A percentile compares a stretch with the other conserved stretches of the same genome.
These are phyloP conservation scores for Erynnis tages DNA, from an alignment of 2,888 invertebrate genomes.

Conservation along the genomic window DNA sequence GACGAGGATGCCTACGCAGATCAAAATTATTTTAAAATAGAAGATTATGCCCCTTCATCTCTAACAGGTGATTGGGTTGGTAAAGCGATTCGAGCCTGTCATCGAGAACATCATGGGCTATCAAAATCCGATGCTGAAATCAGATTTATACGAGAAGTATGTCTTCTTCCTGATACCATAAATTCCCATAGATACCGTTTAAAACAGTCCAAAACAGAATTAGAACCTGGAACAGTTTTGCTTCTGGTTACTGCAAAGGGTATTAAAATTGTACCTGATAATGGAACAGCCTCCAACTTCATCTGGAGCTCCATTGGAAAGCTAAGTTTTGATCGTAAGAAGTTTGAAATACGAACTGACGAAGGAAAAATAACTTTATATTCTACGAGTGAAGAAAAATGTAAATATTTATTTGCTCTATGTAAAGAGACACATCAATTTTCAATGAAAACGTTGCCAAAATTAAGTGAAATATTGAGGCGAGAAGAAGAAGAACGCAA, in stretches of 20 bases:
- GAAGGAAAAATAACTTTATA: constrained; percentile 94
- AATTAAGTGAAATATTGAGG: constrained; percentile 90
- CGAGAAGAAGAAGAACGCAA: constrained; percentile 90
- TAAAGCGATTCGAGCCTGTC: constrained; percentile 86
- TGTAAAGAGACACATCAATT: constrained; percentile 97
- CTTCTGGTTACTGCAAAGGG: constrained; percentile 96
- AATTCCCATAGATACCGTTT: constrained; percentile 95
- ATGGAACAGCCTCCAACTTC: constrained; percentile 87
- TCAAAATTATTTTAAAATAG: constrained; percentile 86
- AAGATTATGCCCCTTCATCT: constrained; percentile 90
- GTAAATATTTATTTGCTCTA: constrained; percentile 92
- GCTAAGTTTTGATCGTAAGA: constrained; percentile 97
- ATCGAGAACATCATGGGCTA: constrained; percentile 90
- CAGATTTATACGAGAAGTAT: constrained; percentile 94
- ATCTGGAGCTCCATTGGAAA: constrained; percentile 98
- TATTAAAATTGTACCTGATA: constrained; percentile 91
- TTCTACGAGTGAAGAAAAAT: constrained; percentile 96
- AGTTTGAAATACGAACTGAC: constrained; percentile 96
- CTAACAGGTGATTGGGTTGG: constrained; percentile 83
- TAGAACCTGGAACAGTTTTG: constrained; percentile 90
- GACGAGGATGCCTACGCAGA: constrained; percentile 81
- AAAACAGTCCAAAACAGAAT: constrained; percentile 88
- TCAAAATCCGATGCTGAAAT: constrained; percentile 91
- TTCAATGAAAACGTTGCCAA: constrained; percentile 94
- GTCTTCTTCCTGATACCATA: constrained; percentile 90